Evolutionary conservation across 2,113 vertebrate species (phyloP).

Genomic region (Lagenorhynchus albirostris): DNA sequence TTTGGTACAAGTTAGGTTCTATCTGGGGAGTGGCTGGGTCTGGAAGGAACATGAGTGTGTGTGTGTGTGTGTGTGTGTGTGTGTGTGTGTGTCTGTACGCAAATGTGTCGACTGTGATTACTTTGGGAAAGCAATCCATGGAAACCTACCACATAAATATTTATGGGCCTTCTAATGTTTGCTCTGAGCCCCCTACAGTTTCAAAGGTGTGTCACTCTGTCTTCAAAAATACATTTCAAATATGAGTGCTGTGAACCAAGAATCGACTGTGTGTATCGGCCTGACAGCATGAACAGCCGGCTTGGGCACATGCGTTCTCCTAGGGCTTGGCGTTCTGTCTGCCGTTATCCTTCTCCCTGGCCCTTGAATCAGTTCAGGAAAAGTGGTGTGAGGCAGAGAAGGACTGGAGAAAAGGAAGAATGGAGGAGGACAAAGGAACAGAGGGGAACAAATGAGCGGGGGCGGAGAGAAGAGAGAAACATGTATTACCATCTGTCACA

Average conservation of each 20-base stretch:
- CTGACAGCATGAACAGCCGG: not conserved
- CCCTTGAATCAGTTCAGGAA: not conserved
- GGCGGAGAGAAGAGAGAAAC: not conserved
- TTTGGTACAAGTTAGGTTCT: not conserved
- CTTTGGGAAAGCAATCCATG: not conserved
- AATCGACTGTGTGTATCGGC: not conserved
- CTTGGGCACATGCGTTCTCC: not conserved
- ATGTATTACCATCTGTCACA: constrained; percentile 46
- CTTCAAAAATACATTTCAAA: not conserved
- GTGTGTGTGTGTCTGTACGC: accelerated
- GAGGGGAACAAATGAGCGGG: not conserved
- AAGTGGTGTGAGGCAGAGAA: not conserved
- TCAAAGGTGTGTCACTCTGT: not conserved
- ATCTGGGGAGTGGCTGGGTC: not conserved
- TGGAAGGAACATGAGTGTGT: not conserved
- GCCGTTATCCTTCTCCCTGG: not conserved
- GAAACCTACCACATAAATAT: not conserved
- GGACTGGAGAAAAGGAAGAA: not conserved
- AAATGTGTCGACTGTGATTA: not conserved
- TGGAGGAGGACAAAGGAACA: not conserved
- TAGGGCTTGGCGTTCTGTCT: not conserved
- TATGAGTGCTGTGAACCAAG: not conserved
- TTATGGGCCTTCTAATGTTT: constrained; percentile 17
- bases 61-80: not conserved
- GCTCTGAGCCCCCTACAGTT: not conserved